A percentile compares a stretch with the other conserved stretches of the same genome.
Conservation (phyloP, 2,888 invertebrate species). For the Rotaria sp. region DNA sequence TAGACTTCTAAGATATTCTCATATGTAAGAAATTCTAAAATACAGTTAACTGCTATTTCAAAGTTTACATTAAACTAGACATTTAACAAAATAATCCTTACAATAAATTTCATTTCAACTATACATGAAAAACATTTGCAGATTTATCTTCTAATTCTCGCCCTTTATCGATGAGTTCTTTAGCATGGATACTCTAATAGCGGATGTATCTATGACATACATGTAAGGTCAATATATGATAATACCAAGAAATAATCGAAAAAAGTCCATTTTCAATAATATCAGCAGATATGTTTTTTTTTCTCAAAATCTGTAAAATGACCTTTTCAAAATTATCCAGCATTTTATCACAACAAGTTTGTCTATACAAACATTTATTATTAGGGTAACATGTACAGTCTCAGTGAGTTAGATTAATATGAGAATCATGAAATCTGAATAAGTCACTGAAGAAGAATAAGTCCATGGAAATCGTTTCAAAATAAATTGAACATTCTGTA, state of each 20-base stretch:
- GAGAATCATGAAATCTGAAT: background rate
- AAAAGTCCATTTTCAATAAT: background rate
- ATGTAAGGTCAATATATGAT: background rate
- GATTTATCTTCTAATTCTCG: background rate
- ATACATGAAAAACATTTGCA: background rate
- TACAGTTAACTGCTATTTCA: background rate
- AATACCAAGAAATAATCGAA: background rate
- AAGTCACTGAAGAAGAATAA: background rate
- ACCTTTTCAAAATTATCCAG: background rate
- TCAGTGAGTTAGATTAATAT: background rate
- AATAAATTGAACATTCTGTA: too few species aligned
- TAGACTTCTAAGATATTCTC: background rate
- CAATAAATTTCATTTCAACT: background rate
- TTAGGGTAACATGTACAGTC: background rate
- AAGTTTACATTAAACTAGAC: background rate
- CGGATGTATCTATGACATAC: background rate
- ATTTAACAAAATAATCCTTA: background rate
- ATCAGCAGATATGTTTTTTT: too few species aligned
- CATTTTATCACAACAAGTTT: background rate
- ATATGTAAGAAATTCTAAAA: background rate
- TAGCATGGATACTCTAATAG: background rate
- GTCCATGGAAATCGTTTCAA: background rate
- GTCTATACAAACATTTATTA: background rate
- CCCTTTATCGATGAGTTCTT: background rate
- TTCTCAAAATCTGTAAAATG: background rate